These are phyloP conservation scores for Sclerodermus sp. DNA, from an alignment of 2,888 invertebrate genomes.

Conservation along the genomic window DNA sequence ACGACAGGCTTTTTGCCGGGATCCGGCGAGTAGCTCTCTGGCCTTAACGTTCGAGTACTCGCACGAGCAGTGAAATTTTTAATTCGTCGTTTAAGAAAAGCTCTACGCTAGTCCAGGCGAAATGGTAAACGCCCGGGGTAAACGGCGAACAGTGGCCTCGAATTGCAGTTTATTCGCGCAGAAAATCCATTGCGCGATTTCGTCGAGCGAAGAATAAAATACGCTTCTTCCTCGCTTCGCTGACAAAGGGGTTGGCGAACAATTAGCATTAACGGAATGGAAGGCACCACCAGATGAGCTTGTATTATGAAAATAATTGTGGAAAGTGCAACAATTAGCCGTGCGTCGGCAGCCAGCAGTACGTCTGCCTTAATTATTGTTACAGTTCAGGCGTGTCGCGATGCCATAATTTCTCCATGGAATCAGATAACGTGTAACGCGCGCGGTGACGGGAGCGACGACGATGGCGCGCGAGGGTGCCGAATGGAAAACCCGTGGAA, in stretches of 20 bases:
- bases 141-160: too few species aligned
- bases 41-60: too few species aligned
- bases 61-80: too few species aligned
- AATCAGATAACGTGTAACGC: neutral
- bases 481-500: too few species aligned
- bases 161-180: neutral
- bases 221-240: neutral
- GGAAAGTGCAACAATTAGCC: conserved; percentile 7
- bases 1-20: too few species aligned
- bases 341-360: neutral
- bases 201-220: neutral
- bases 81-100: too few species aligned
- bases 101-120: too few species aligned
- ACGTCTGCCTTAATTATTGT: neutral
- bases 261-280: conserved; percentile 4
- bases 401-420: neutral
- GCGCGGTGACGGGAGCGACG: too few species aligned
- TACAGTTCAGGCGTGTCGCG: neutral
- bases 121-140: too few species aligned
- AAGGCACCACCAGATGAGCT: neutral
- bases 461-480: neutral
- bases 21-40: too few species aligned
- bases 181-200: neutral
- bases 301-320: conserved; percentile 7
- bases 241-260: neutral